phyloP scores from a whole-genome alignment of 2,113 vertebrate genomes.

The Pygoscelis antarcticus region DNA sequence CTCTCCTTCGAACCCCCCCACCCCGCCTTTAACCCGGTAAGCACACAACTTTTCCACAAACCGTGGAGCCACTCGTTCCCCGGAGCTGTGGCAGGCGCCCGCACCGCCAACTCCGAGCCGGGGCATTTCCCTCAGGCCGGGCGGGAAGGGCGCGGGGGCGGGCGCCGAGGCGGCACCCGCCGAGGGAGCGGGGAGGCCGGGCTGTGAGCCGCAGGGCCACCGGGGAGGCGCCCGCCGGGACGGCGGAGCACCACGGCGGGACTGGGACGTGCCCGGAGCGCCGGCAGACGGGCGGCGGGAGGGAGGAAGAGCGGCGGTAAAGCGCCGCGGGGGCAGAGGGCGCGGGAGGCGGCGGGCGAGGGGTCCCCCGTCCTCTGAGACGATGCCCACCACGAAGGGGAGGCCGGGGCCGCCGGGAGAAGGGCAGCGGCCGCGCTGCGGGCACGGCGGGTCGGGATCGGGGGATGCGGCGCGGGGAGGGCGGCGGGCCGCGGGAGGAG shows the following conservation, averaged over 20 bases:
- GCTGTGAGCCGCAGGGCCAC: background rate
- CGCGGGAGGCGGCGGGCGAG: background rate
- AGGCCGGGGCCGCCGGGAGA: background rate
- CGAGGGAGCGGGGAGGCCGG: background rate
- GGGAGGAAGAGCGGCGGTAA: background rate
- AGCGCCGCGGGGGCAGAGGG: background rate
- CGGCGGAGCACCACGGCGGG: background rate
- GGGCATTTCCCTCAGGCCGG: background rate
- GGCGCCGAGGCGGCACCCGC: background rate
- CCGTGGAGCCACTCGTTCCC: background rate
- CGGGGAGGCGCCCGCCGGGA: background rate
- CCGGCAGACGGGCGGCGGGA: background rate
- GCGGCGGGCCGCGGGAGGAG: background rate
- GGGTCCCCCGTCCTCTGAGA: background rate
- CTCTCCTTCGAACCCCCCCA: background rate
- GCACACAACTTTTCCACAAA: constrained; percentile 47
- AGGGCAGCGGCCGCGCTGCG: background rate
- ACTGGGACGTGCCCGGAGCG: background rate
- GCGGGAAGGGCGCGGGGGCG: background rate
- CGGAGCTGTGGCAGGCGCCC: background rate
- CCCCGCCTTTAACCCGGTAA: background rate
- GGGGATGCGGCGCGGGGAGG: background rate
- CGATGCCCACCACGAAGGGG: background rate
- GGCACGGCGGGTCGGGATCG: background rate
- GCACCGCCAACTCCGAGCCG: background rate